Base-by-base conservation (phyloP, 2,113 vertebrate species). In the Echinops telfairi region DNA sequence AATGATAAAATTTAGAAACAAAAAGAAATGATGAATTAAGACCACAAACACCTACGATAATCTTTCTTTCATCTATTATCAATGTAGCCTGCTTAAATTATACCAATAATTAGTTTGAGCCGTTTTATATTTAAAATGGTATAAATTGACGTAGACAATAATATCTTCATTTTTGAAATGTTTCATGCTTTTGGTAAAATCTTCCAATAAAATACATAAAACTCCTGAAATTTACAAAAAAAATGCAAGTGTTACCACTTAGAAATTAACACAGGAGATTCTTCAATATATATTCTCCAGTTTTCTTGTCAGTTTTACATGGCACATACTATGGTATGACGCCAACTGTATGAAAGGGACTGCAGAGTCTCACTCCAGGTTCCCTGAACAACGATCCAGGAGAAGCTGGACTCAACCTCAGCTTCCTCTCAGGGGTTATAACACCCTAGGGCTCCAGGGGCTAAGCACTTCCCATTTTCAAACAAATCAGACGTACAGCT, bases 171-270 rank as follows among this genome's bases (percentile, higher is more conserved):
- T 89, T 92, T 80, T 14, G 11, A 80, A 94, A 77, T 57, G 75
- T 92, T 53, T 79, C 29, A 62, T 79, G 57, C 19, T 43, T 6
- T 62, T 0, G 64, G 9, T 92, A 93, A 89, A 57, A 40, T 83
- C 60, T 53, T 93, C 19, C 80, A 90, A 80, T 70, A 82, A 57
- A 90, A 38, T 81, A 80, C 82, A 29, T 62, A 92, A 89, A 88
- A 47, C 3, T 86, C 76, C 11, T 71, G 33, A 95, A 88, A n/a
- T 47, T 75, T n/a, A 66, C 25, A 31, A 77, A 91, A 91, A 79
- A 68, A 8, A 83, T 17, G 87, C 81, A 78, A 86, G 53, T 68
- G 40, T 64, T 62, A 73, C 70, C 43, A 82, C 20, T 70, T 71
- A 68, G 17, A 71, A 33, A 86, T 23, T 88, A 88, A 31, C 7